A percentile compares a stretch with the other conserved stretches of the same genome.
Evolutionary conservation across 2,888 invertebrate genomes (phyloP).

Genomic region (Kuschelorhynchus macadamiae): DNA sequence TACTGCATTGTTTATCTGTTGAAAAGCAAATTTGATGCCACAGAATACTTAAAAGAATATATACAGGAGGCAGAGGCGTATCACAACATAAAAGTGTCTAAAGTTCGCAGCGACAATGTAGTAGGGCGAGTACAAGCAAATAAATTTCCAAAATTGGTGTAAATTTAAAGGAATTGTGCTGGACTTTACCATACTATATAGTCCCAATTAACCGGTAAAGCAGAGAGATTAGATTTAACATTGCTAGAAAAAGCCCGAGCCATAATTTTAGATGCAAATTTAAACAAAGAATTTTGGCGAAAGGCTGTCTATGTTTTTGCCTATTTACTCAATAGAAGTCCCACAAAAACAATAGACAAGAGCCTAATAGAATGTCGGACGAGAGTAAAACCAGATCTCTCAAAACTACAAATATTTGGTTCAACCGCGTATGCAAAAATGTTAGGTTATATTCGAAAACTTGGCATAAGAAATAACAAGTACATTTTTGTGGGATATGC

Average conservation of each 20-base stretch:
- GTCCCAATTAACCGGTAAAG: constrained; percentile 55
- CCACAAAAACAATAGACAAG: constrained; percentile 47
- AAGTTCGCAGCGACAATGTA: constrained; percentile 53
- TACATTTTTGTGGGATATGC: constrained; percentile 52
- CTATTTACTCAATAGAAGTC: constrained; percentile 49
- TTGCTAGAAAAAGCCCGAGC: constrained; percentile 51
- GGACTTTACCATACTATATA: constrained; percentile 47
- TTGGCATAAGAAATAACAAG: constrained; percentile 56
- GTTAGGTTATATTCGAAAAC: constrained; percentile 53
- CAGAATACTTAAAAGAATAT: constrained; percentile 6
- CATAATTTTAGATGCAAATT: constrained; percentile 44
- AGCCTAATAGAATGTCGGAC: constrained; percentile 60
- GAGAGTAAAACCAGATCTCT: constrained; percentile 54
- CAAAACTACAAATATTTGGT: constrained; percentile 58
- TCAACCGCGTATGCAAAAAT: constrained; percentile 55
- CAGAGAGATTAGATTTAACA: constrained; percentile 51
- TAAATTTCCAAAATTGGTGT: constrained; percentile 45
- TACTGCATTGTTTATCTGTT: constrained; percentile 59
- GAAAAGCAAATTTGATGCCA: constrained; percentile 27
- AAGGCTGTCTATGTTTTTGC: constrained; percentile 38
- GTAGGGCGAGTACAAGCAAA: constrained; percentile 51
- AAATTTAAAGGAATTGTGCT: constrained; percentile 48
- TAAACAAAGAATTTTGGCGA: constrained; percentile 47
- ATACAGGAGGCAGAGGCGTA: constrained; percentile 39
- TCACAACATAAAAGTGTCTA: too few relatives aligned